phyloP scores from a whole-genome alignment of 2,888 invertebrate species.

The Drosophila atripex region DNA sequence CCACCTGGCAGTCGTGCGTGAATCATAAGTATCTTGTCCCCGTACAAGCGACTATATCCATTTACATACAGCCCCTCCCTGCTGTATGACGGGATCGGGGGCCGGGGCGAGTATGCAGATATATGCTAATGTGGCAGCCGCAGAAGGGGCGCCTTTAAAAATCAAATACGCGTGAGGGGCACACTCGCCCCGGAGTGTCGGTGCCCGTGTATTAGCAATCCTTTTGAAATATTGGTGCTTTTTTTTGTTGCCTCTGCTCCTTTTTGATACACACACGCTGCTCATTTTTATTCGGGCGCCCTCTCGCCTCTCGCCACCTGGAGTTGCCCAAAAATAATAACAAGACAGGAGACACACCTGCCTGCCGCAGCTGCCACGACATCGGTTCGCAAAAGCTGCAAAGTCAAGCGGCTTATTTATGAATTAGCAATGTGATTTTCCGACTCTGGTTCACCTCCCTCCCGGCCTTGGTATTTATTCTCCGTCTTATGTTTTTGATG shows the following conservation, averaged over 20 bases:
- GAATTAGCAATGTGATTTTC: conserved; percentile 40
- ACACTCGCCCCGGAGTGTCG: neutral
- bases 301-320: neutral
- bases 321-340: neutral
- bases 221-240: conserved; percentile 70
- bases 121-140: conserved; percentile 32
- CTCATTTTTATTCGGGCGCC: conserved; percentile 25
- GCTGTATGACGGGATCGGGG: neutral
- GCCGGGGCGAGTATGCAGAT: conserved; percentile 15
- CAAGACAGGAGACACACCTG: conserved; percentile 1
- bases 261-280: conserved; percentile 18
- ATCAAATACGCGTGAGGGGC: conserved; percentile 21
- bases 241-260: conserved; percentile 57
- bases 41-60: neutral
- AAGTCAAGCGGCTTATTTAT: conserved; percentile 39
- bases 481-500: conserved; percentile 33
- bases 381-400: neutral
- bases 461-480: neutral
- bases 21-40: conserved; percentile 42
- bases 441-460: neutral
- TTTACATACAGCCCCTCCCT: neutral
- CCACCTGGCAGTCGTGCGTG: conserved; percentile 23
- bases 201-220: conserved; percentile 57
- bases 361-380: conserved; percentile 13
- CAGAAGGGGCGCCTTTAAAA: conserved; percentile 23